phyloP scores from a whole-genome alignment of 2,797 vertebrate genomes.

The Eremophila alpestris region DNA sequence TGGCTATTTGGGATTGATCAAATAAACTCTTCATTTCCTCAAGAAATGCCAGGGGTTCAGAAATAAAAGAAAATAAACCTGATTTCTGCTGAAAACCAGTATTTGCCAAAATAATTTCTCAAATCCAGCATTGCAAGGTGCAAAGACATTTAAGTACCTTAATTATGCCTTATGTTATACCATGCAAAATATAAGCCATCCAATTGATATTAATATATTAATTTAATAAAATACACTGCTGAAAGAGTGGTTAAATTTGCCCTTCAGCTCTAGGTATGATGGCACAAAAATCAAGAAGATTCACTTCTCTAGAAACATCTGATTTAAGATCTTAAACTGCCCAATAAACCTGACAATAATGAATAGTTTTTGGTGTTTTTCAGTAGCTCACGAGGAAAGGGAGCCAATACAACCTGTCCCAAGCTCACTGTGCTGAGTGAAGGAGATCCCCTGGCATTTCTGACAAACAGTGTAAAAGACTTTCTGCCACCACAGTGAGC shows the following conservation, averaged over 20 bases:
- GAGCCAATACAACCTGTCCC: fast-evolving
- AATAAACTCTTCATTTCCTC: constrained; percentile 25
- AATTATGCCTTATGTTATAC: neutral
- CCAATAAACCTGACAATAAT: neutral
- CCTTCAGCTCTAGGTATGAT: neutral
- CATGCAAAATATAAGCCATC: neutral
- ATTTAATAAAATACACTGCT: neutral
- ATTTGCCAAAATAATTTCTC: neutral
- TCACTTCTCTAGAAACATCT: neutral
- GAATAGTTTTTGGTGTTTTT: neutral
- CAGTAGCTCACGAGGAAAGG: neutral
- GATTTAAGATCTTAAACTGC: neutral
- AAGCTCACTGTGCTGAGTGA: neutral
- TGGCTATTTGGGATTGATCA: neutral
- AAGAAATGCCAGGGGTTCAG: neutral
- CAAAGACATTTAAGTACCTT: neutral
- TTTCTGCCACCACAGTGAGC: neutral
- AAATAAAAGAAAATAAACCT: constrained; percentile 4
- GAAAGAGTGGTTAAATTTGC: neutral
- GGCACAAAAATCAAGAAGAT: neutral
- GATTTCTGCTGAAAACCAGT: neutral
- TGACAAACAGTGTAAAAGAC: neutral
- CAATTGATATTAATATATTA: neutral
- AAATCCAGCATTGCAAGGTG: neutral
- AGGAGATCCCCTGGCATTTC: neutral